Evolutionary conservation across 2,113 vertebrate genomes (phyloP).

Genomic region (Tor tambroides): DNA sequence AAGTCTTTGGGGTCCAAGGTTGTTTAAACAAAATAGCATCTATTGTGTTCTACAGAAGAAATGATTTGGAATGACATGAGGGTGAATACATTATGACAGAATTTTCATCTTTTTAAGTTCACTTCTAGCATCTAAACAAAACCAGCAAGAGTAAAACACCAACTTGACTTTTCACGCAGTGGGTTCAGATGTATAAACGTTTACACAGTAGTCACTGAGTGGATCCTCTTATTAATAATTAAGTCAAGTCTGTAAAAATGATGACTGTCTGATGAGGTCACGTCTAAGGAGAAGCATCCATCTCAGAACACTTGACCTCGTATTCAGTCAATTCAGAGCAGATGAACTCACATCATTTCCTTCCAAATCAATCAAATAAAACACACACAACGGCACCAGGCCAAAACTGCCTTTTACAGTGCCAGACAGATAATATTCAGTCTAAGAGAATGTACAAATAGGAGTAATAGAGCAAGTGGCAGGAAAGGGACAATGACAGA

Average conservation of each 20-base stretch:
- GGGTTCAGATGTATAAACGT: neutral
- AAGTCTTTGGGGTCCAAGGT: too few species aligned
- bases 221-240: slow-evolving; percentile 16
- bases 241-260: neutral
- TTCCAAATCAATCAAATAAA: slow-evolving; percentile 17
- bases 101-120: neutral
- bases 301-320: slow-evolving; percentile 28
- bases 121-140: neutral
- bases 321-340: slow-evolving; percentile 21
- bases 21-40: too few species aligned
- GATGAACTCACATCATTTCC: slow-evolving; percentile 13
- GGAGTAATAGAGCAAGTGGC: neutral
- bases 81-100: neutral
- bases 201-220: neutral
- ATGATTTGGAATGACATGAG: neutral
- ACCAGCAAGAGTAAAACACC: neutral
- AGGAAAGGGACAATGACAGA: neutral
- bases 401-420: neutral
- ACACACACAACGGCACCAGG: neutral
- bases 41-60: neutral
- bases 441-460: neutral
- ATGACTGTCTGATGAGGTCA: neutral
- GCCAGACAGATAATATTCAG: slow-evolving; percentile 12
- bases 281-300: neutral
- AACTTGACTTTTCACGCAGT: neutral